A percentile compares a stretch with the other conserved stretches of the same genome.
phyloP scores from a whole-genome alignment of 2,888 invertebrate species.

The Scrobipalpa costella region DNA sequence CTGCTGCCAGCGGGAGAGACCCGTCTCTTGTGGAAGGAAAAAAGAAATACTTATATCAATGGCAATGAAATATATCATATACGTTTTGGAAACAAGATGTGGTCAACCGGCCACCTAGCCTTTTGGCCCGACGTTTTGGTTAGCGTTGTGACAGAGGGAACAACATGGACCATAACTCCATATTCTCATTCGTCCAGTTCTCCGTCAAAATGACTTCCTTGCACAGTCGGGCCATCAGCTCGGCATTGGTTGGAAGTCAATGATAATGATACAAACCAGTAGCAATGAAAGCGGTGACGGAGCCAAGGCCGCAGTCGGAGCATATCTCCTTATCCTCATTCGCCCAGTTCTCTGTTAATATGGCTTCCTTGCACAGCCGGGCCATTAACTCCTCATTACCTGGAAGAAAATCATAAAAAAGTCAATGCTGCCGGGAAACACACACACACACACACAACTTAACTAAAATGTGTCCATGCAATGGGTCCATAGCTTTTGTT shows the following conservation, averaged over 20 bases:
- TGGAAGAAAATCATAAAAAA: constrained; percentile 34
- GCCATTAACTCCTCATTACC: constrained; percentile 71
- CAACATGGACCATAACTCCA: too few species aligned
- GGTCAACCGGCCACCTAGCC: too few species aligned
- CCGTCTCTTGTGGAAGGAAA: constrained; percentile 55
- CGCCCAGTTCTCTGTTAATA: constrained; percentile 65
- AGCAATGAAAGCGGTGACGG: constrained; percentile 67
- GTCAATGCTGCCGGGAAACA: not conserved
- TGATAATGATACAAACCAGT: constrained; percentile 48
- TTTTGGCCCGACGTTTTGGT: too few species aligned
- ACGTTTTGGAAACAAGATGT: too few species aligned
- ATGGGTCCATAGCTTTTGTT: too few species aligned
- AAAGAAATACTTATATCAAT: too few species aligned
- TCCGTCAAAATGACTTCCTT: too few species aligned
- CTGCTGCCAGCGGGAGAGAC: constrained; percentile 69
- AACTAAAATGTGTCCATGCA: not conserved
- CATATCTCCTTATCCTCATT: constrained; percentile 55
- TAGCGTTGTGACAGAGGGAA: too few species aligned
- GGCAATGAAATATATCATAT: too few species aligned
- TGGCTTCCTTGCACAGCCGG: constrained; percentile 61
- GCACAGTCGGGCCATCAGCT: too few species aligned
- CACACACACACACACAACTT: not conserved
- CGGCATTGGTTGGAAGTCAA: too few species aligned
- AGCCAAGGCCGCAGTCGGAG: constrained; percentile 60
- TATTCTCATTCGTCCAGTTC: too few species aligned